Conservation (phyloP, 1,140 invertebrate species). For the Camponotus floridanus region DNA sequence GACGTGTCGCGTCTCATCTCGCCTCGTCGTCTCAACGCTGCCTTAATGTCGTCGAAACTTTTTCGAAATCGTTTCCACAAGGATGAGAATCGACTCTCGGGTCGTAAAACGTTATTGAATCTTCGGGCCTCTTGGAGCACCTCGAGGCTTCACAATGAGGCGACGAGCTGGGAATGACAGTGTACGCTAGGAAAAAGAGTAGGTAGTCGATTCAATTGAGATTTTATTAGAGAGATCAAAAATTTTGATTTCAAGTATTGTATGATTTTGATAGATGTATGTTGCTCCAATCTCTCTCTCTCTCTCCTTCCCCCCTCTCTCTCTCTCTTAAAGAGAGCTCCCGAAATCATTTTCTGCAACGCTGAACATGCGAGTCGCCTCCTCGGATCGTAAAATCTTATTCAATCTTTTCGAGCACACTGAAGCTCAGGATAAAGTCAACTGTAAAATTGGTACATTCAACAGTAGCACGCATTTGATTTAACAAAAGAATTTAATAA, state of each 20-base stretch:
- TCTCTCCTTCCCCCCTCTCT: no score
- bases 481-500: slow-evolving; percentile 43
- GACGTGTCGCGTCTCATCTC: background rate
- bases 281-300: background rate
- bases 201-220: background rate
- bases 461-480: background rate
- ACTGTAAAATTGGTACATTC: slow-evolving; percentile 39
- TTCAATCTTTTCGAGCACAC: slow-evolving; percentile 31
- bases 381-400: slow-evolving; percentile 17
- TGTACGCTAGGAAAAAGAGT: background rate
- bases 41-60: slow-evolving; percentile 34
- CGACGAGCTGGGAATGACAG: slow-evolving; percentile 40
- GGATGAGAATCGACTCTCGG: slow-evolving; percentile 39
- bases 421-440: slow-evolving; percentile 29
- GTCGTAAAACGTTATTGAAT: slow-evolving; percentile 62
- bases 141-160: slow-evolving; percentile 12
- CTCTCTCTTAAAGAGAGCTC: background rate
- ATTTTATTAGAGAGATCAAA: slow-evolving; percentile 28
- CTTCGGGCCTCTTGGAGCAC: slow-evolving; percentile 34
- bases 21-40: slow-evolving; percentile 1
- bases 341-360: background rate
- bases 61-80: slow-evolving; percentile 42
- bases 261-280: slow-evolving; percentile 3
- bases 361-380: slow-evolving; percentile 24
- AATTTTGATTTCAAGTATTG: slow-evolving; percentile 15